Evolutionary conservation across 2,113 vertebrate species (phyloP).

Genomic region (Ageneiosus marmoratus): DNA sequence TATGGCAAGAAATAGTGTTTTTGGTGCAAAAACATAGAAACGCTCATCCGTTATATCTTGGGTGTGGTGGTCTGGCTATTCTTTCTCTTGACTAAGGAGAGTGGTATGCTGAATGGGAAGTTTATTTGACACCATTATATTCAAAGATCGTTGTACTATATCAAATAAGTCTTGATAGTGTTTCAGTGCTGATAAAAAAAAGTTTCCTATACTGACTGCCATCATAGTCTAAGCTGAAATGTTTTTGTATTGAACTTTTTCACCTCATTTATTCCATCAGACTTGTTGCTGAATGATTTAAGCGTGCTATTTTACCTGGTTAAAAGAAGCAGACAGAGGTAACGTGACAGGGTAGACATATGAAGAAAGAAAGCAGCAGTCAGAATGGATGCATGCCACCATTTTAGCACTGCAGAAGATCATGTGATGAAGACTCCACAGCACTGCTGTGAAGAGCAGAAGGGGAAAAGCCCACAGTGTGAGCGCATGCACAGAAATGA

Average conservation of each 20-base stretch:
- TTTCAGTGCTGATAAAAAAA: not conserved
- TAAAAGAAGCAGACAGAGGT: conserved; percentile 10
- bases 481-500: conserved; percentile 42
- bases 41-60: conserved; percentile 22
- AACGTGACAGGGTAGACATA: not conserved
- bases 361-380: not conserved
- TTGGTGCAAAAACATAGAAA: conserved; percentile 51
- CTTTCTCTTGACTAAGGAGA: conserved; percentile 4
- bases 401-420: conserved; percentile 26
- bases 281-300: conserved; percentile 19
- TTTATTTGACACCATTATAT: not conserved
- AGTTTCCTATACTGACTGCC: conserved; percentile 3
- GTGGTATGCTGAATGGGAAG: not conserved
- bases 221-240: not conserved
- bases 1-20: conserved; percentile 32
- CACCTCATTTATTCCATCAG: not conserved
- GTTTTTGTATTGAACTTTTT: not conserved
- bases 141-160: not conserved
- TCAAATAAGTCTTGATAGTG: not conserved
- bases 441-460: not conserved
- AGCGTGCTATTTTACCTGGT: not conserved
- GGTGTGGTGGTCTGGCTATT: conserved; percentile 5
- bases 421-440: conserved; percentile 28
- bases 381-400: conserved; percentile 6
- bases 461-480: conserved; percentile 18